Evolutionary conservation across 2,888 invertebrate species (phyloP).

Genomic region (Chrysolina oricalcia): DNA sequence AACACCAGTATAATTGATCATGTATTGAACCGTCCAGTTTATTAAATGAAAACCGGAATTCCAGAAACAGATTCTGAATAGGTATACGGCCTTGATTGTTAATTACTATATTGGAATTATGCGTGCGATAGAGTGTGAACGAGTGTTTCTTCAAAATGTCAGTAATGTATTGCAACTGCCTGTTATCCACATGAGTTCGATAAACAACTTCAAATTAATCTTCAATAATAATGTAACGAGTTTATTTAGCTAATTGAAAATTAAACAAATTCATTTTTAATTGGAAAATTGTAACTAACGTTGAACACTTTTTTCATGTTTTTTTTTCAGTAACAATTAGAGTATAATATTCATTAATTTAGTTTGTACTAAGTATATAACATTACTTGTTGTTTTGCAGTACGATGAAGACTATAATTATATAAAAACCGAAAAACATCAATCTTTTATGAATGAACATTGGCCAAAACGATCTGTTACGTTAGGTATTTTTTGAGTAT

Average conservation of each 20-base stretch:
- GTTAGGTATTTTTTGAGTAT: too few relatives aligned
- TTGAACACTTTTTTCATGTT: conserved; percentile 1
- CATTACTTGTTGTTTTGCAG: not conserved
- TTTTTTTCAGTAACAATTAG: conserved; percentile 5
- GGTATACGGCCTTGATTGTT: conserved; percentile 46
- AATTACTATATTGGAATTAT: conserved; percentile 45
- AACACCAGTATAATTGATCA: conserved; percentile 44
- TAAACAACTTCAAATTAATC: conserved; percentile 14
- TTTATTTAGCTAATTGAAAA: conserved; percentile 6
- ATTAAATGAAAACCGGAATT: conserved; percentile 49
- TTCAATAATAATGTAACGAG: not conserved
- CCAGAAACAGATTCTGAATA: conserved; percentile 46
- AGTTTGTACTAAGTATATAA: not conserved
- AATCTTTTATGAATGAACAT: too few relatives aligned
- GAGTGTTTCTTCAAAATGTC: conserved; percentile 43
- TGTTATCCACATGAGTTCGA: conserved; percentile 14
- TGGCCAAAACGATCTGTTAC: too few relatives aligned
- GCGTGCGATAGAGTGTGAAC: conserved; percentile 42
- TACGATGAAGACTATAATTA: not conserved
- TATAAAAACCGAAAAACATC: too few relatives aligned
- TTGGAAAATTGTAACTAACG: conserved; percentile 2
- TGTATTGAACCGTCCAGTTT: conserved; percentile 40
- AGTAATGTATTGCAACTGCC: conserved; percentile 16
- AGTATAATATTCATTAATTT: not conserved
- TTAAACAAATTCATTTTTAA: not conserved